Evolutionary conservation across 2,113 vertebrate species (phyloP).

Genomic region (Miniopterus natalensis): DNA sequence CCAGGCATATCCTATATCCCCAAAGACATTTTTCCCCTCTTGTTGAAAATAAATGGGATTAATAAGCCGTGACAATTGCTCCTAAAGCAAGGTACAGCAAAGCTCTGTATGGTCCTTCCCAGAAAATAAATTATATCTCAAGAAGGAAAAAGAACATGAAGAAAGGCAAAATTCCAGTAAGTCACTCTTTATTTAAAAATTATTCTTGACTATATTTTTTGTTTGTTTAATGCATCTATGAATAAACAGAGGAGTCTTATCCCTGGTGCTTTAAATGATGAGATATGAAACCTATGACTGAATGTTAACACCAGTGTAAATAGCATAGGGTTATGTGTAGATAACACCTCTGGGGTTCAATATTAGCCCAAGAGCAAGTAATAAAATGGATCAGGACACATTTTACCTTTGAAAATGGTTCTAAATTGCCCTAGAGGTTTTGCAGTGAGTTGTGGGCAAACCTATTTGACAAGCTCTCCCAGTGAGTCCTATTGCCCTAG

Average conservation of each 20-base stretch:
- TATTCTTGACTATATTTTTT: neutral
- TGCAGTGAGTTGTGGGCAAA: neutral
- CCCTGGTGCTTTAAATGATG: neutral
- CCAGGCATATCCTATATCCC: neutral
- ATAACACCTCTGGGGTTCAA: neutral
- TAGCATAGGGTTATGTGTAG: neutral
- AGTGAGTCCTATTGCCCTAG: neutral
- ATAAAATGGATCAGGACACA: neutral
- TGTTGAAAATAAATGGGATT: conserved; percentile 62
- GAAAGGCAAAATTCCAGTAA: conserved; percentile 8
- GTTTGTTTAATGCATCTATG: neutral
- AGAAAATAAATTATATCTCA: neutral
- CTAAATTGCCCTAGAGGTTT: neutral
- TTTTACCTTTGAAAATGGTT: conserved; percentile 27
- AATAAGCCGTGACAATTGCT: conserved; percentile 33
- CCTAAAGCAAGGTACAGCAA: neutral
- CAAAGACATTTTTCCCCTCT: neutral
- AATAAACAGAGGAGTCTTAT: neutral
- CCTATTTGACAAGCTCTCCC: neutral
- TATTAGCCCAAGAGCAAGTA: neutral
- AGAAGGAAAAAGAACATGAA: neutral
- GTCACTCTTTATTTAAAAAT: conserved; percentile 15
- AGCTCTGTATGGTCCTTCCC: neutral
- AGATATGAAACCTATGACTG: neutral
- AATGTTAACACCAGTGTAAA: neutral